Conservation (phyloP, 2,113 vertebrate species). For the Sphaerodactylus townsendi region DNA sequence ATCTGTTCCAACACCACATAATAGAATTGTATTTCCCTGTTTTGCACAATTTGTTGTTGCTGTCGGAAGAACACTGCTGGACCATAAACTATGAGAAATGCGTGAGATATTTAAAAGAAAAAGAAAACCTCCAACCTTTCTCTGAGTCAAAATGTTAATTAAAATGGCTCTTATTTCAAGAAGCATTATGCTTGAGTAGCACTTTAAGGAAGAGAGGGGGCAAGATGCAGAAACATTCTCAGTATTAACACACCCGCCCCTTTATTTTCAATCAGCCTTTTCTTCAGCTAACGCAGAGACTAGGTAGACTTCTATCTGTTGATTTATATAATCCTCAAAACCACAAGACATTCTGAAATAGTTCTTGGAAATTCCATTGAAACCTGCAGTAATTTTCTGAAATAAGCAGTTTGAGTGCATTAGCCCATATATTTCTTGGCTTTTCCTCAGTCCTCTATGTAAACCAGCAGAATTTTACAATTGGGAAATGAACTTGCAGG, state of each 20-base stretch:
- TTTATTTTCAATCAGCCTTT: background rate
- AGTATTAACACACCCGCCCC: background rate
- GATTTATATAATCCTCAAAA: background rate
- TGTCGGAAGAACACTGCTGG: slow-evolving; percentile 42
- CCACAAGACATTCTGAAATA: background rate
- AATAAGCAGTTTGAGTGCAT: background rate
- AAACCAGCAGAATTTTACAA: background rate
- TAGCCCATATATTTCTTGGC: background rate
- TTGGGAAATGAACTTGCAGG: background rate
- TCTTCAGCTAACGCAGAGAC: background rate
- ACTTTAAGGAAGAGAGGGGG: slow-evolving; percentile 38
- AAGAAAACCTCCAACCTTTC: background rate
- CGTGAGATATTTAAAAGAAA: background rate
- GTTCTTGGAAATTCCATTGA: background rate
- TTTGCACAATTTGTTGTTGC: slow-evolving; percentile 42
- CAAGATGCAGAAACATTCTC: background rate
- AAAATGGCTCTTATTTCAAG: slow-evolving; percentile 43
- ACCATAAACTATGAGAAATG: slow-evolving; percentile 45
- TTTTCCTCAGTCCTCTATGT: background rate
- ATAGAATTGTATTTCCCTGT: slow-evolving; percentile 42
- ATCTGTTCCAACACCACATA: slow-evolving; percentile 30
- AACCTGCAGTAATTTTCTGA: background rate
- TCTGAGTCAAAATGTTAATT: slow-evolving; percentile 52
- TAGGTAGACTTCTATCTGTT: background rate
- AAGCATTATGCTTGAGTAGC: slow-evolving; percentile 16